phyloP scores from a whole-genome alignment of 2,888 invertebrate species.

The Cyaniris semiargus region DNA sequence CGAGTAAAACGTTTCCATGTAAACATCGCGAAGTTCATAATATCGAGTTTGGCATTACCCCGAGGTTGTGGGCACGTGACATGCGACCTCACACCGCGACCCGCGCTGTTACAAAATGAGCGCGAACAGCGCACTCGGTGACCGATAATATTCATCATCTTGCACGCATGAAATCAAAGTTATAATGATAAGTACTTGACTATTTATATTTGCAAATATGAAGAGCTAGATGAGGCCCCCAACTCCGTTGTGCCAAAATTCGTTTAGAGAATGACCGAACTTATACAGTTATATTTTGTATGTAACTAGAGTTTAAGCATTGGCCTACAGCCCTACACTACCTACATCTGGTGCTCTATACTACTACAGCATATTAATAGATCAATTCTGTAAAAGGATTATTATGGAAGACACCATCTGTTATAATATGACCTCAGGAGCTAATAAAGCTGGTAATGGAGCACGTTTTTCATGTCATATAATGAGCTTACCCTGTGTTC shows the following conservation, averaged over 20 bases:
- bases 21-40: background rate
- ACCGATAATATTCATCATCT: background rate
- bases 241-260: no score
- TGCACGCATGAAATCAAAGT: background rate
- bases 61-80: background rate
- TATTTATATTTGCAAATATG: no score
- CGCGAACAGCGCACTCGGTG: background rate
- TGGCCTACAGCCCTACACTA: no score
- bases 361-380: no score
- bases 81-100: background rate
- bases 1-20: background rate
- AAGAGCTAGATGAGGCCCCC: no score
- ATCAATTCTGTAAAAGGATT: no score
- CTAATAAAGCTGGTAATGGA: background rate
- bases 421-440: background rate
- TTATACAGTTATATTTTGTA: no score
- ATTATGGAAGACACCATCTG: background rate
- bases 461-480: conserved; percentile 14
- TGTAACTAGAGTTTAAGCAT: no score
- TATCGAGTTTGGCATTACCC: background rate
- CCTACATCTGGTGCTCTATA: no score
- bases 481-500: background rate
- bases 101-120: conserved; percentile 6
- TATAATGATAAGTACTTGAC: no score
- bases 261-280: no score